Conservation (phyloP, 2,888 invertebrate genomes). For the Cyrtodaria siliqua region DNA sequence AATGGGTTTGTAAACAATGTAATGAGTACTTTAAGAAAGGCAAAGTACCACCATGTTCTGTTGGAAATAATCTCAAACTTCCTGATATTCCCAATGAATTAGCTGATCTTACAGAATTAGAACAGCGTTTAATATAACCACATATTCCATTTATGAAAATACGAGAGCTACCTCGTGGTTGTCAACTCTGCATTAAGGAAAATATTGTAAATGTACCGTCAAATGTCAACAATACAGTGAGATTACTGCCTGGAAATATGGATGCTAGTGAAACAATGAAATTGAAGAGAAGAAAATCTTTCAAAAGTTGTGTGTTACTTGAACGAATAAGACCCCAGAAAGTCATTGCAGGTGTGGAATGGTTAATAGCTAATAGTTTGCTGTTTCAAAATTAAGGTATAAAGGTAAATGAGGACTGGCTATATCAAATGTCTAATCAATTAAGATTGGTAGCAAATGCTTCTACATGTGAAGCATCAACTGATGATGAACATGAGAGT, state of each 20-base stretch:
- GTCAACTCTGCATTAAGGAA: conserved; percentile 61
- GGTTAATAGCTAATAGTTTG: conserved; percentile 48
- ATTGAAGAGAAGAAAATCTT: conserved; percentile 41
- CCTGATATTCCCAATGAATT: conserved; percentile 29
- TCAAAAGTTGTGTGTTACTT: conserved; percentile 34
- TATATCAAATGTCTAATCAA: too few species aligned
- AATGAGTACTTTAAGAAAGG: conserved; percentile 14
- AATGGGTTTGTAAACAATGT: conserved; percentile 36
- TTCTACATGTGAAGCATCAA: neutral
- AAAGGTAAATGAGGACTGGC: conserved; percentile 78
- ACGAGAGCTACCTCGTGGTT: conserved; percentile 70
- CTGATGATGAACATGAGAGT: neutral
- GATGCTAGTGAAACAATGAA: conserved; percentile 61
- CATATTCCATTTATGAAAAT: conserved; percentile 84
- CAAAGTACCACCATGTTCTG: conserved; percentile 43
- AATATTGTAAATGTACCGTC: conserved; percentile 79
- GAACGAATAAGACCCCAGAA: conserved; percentile 58
- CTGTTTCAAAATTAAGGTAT: conserved; percentile 48
- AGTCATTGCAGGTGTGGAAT: conserved; percentile 54
- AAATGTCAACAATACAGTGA: conserved; percentile 57
- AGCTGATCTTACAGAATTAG: conserved; percentile 60
- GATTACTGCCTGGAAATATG: conserved; percentile 33
- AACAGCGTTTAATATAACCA: conserved; percentile 82
- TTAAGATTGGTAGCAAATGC: too few species aligned
- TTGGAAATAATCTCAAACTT: conserved; percentile 42